Conservation (phyloP, 2,797 vertebrate species). For the Micromesistius poutassou region DNA sequence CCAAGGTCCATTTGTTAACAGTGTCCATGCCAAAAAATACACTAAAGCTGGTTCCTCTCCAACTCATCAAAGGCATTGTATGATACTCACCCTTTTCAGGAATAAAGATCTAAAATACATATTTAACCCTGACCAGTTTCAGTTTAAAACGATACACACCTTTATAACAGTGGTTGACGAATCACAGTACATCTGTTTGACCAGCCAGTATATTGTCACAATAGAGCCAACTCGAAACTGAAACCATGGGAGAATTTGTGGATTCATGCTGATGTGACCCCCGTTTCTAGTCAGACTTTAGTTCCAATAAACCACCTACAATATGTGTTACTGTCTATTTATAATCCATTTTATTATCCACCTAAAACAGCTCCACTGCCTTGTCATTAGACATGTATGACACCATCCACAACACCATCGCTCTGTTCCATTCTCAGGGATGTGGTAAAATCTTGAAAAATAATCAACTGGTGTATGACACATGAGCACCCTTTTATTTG, state of each 20-base stretch:
- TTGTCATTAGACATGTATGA: neutral
- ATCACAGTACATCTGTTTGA: neutral
- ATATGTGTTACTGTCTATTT: neutral
- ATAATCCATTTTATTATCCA: neutral
- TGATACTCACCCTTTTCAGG: conserved; percentile 70
- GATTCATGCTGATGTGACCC: neutral
- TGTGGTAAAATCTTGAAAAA: neutral
- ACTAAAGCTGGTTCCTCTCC: conserved; percentile 51
- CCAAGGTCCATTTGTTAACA: conserved; percentile 60
- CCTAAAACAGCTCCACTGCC: neutral
- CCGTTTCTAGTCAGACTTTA: neutral
- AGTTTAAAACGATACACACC: conserved; percentile 43
- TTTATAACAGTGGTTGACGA: neutral
- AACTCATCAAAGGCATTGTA: conserved; percentile 69
- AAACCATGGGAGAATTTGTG: neutral
- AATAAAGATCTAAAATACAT: conserved; percentile 71
- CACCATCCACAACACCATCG: neutral
- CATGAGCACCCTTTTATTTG: neutral
- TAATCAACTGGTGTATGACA: neutral
- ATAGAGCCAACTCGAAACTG: neutral
- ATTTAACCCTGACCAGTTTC: conserved; percentile 57
- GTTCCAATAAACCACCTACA: conserved; percentile 5
- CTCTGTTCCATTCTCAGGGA: neutral
- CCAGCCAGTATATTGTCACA: neutral
- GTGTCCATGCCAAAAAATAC: conserved; percentile 61